These are phyloP conservation scores for Hesperophylax magnus DNA, from an alignment of 1,140 invertebrate genomes.

Conservation along the genomic window DNA sequence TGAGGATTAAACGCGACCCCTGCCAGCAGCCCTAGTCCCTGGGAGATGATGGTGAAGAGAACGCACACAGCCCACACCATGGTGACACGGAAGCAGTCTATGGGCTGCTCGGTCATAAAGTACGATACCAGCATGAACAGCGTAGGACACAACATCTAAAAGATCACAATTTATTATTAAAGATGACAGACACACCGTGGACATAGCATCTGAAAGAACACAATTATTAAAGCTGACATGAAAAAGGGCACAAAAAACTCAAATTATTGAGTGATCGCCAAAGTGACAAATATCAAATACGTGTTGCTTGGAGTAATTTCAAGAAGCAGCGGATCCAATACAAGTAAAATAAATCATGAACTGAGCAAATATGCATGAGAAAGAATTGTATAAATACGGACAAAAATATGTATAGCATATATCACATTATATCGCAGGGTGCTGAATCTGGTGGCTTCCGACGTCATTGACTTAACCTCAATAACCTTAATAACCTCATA, in stretches of 20 bases:
- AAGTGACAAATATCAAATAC: too few species aligned
- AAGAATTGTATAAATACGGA: too few species aligned
- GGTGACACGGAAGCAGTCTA: conserved; percentile 76
- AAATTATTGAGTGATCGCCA: too few species aligned
- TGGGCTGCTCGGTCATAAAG: conserved; percentile 86
- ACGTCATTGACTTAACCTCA: too few species aligned
- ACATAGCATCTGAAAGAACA: conserved; percentile 74
- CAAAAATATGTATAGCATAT: too few species aligned
- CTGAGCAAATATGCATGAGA: too few species aligned
- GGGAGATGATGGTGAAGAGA: conserved; percentile 82
- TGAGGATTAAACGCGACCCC: conserved; percentile 81
- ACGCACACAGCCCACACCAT: conserved; percentile 80
- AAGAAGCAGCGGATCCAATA: too few species aligned
- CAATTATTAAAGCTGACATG: not conserved
- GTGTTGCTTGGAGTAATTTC: too few species aligned
- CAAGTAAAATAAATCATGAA: too few species aligned
- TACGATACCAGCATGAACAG: conserved; percentile 84
- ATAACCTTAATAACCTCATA: too few species aligned
- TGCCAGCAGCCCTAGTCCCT: conserved; percentile 83
- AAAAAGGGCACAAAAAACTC: not conserved
- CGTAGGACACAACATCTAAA: conserved; percentile 80
- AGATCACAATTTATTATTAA: not conserved
- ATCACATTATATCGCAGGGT: too few species aligned
- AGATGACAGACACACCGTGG: conserved; percentile 69
- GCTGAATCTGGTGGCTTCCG: too few species aligned